phyloP scores from a whole-genome alignment of 2,888 invertebrate species.

The Cantharis nigra region DNA sequence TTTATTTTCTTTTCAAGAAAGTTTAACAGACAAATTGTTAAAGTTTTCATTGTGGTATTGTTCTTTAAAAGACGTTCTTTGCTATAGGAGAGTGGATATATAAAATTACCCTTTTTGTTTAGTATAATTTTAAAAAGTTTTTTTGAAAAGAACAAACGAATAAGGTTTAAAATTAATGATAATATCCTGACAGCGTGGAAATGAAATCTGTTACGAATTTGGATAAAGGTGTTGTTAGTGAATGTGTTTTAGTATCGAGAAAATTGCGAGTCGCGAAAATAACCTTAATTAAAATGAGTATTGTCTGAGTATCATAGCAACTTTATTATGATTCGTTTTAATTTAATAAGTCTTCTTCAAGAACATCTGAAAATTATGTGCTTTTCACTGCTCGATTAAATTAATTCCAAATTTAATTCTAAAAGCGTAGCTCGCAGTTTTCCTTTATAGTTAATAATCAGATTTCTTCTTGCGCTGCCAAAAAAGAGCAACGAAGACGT shows the following conservation, averaged over 20 bases:
- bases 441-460: conserved; percentile 10
- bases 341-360: conserved; percentile 29
- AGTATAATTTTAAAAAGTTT: not conserved
- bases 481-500: conserved; percentile 9
- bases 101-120: conserved; percentile 10
- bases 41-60: conserved; percentile 31
- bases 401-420: conserved; percentile 32
- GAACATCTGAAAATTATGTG: conserved; percentile 31
- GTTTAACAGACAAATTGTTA: conserved; percentile 29
- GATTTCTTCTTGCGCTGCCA: conserved; percentile 15
- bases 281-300: conserved; percentile 28
- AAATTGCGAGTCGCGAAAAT: conserved; percentile 6
- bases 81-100: conserved; percentile 11
- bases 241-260: not conserved
- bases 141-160: not conserved
- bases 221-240: not conserved
- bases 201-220: conserved; percentile 3
- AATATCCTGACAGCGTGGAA: conserved; percentile 7
- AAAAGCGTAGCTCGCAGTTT: conserved; percentile 23
- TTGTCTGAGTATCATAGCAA: conserved; percentile 30
- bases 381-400: conserved; percentile 33
- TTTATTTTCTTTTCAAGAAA: conserved; percentile 23
- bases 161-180: not conserved
- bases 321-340: conserved; percentile 31
- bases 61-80: conserved; percentile 27